phyloP scores from a whole-genome alignment of 2,888 invertebrate genomes.

The Thera obeliscata region DNA sequence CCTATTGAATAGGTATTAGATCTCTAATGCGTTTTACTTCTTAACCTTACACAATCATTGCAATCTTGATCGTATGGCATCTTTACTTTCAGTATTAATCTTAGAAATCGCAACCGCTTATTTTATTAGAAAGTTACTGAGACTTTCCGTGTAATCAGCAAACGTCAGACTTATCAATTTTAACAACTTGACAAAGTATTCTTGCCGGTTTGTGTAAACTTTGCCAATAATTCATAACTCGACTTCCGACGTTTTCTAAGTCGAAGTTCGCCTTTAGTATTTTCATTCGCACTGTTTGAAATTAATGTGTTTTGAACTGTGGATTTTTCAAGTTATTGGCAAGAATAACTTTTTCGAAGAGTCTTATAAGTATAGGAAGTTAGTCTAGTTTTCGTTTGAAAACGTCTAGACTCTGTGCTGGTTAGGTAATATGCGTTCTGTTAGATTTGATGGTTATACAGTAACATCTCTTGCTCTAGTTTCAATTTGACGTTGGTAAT shows the following conservation, averaged over 20 bases:
- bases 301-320: slow-evolving; percentile 12
- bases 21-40: slow-evolving; percentile 10
- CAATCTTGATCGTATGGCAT: slow-evolving; percentile 1
- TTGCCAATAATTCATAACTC: slow-evolving; percentile 37
- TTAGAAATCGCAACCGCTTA: slow-evolving; percentile 15
- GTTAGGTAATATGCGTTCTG: not conserved
- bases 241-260: slow-evolving; percentile 26
- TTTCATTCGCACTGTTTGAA: slow-evolving; percentile 12
- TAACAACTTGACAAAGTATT: slow-evolving; percentile 38
- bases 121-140: slow-evolving; percentile 24
- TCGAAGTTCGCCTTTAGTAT: slow-evolving; percentile 24
- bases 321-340: not conserved
- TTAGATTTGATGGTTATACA: not conserved
- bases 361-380: not conserved
- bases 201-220: slow-evolving; percentile 32
- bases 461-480: not conserved
- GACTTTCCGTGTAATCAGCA: slow-evolving; percentile 33
- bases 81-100: slow-evolving; percentile 8
- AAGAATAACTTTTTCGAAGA: not conserved
- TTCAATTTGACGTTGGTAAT: not conserved
- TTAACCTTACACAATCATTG: slow-evolving; percentile 8
- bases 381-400: not conserved
- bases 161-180: slow-evolving; percentile 39
- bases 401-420: no score
- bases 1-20: slow-evolving; percentile 12